These are phyloP conservation scores for Sigmodon hispidus DNA, from an alignment of 2,113 vertebrate genomes.

Conservation along the genomic window DNA sequence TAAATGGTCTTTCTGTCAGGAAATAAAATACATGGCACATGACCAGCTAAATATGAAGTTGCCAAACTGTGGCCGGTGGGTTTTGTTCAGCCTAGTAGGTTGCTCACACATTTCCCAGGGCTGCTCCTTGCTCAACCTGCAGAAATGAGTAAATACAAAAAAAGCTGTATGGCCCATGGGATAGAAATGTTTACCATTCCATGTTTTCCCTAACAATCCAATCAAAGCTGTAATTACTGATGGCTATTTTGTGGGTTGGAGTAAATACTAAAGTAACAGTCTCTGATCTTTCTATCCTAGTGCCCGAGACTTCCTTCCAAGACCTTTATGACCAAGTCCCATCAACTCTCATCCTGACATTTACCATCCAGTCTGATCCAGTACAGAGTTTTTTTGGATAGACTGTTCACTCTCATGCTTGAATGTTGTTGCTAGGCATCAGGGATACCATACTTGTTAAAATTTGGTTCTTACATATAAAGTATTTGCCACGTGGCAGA, in stretches of 20 bases:
- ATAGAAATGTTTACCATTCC: slow-evolving; percentile 7
- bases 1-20: not conserved
- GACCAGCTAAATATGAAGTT: not conserved
- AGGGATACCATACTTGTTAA: not conserved
- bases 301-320: not conserved
- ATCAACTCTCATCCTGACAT: not conserved
- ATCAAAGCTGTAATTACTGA: not conserved
- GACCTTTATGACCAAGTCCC: not conserved
- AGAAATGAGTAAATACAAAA: not conserved
- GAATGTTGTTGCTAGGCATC: not conserved
- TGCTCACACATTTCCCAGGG: too few relatives aligned
- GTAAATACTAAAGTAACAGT: not conserved
- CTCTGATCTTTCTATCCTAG: not conserved
- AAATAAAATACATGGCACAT: not conserved
- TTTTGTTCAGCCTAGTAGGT: not conserved
- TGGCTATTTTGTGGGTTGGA: not conserved
- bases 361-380: not conserved
- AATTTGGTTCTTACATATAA: not conserved
- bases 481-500: not conserved
- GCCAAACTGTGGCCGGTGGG: not conserved
- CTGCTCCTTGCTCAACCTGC: not conserved
- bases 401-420: not conserved
- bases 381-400: not conserved
- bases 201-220: not conserved
- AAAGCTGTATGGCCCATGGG: not conserved